phyloP scores from a whole-genome alignment of 2,888 invertebrate genomes.

The Steromphala cineraria region DNA sequence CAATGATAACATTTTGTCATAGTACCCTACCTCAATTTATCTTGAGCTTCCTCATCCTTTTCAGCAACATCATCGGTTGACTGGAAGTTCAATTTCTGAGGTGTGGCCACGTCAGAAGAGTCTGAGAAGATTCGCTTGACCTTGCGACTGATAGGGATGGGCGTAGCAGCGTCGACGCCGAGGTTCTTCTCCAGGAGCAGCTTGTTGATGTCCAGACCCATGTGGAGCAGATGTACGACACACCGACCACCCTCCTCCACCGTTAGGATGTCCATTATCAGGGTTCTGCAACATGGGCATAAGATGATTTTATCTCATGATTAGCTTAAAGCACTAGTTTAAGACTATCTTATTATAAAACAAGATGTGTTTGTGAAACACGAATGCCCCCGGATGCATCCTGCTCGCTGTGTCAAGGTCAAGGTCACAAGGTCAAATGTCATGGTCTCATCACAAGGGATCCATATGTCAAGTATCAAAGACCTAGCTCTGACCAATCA shows the following conservation, averaged over 20 bases:
- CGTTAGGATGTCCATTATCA: constrained; percentile 54
- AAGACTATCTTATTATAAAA: too few relatives aligned
- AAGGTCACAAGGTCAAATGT: too few relatives aligned
- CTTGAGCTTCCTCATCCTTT: neutral
- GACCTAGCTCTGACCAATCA: too few relatives aligned
- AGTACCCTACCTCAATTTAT: neutral
- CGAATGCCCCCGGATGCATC: too few relatives aligned
- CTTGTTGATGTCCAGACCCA: constrained; percentile 61
- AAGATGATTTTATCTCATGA: too few relatives aligned
- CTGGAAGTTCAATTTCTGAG: neutral
- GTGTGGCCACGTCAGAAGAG: neutral
- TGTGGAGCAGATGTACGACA: constrained; percentile 56
- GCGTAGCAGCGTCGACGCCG: constrained; percentile 46
- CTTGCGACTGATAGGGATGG: constrained; percentile 42
- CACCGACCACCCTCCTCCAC: constrained; percentile 38
- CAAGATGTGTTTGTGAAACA: too few relatives aligned
- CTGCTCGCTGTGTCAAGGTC: too few relatives aligned
- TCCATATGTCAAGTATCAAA: too few relatives aligned
- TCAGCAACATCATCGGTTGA: neutral
- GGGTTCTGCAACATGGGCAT: constrained; percentile 35
- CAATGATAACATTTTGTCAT: too few relatives aligned
- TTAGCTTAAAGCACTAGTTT: too few relatives aligned
- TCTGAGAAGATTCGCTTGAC: constrained; percentile 54
- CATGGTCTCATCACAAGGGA: too few relatives aligned
- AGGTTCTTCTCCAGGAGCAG: constrained; percentile 47